Conservation (phyloP, 2,888 invertebrate species). For the Julus scandinavius region DNA sequence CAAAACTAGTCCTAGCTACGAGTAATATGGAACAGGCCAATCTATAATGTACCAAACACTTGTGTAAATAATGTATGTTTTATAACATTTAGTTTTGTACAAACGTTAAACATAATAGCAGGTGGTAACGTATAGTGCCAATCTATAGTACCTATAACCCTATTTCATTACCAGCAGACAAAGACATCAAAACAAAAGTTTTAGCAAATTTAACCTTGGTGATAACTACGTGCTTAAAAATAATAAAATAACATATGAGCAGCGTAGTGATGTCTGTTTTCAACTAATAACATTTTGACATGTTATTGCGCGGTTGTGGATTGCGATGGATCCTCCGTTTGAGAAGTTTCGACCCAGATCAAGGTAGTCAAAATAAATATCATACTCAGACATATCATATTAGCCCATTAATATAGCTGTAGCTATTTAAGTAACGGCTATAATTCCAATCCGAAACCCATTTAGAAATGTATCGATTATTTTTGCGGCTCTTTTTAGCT, state of each 20-base stretch:
- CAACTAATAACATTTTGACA: too few relatives aligned
- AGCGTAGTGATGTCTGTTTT: too few relatives aligned
- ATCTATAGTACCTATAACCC: too few relatives aligned
- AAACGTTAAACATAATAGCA: not conserved
- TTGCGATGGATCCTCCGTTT: too few relatives aligned
- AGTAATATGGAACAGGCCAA: not conserved
- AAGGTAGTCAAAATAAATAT: not conserved
- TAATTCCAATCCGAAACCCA: not conserved
- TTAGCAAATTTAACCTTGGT: not conserved
- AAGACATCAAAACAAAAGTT: not conserved
- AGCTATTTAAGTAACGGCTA: not conserved
- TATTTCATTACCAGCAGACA: not conserved
- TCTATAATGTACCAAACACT: not conserved
- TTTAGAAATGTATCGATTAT: not conserved
- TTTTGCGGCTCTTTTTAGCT: not conserved
- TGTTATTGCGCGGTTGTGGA: too few relatives aligned
- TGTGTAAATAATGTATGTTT: not conserved
- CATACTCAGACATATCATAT: too few relatives aligned
- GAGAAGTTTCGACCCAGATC: not conserved
- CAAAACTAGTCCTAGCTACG: not conserved
- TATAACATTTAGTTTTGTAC: not conserved
- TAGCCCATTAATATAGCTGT: not conserved
- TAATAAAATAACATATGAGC: not conserved
- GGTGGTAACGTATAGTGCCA: not conserved
- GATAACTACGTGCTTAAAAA: not conserved